A percentile compares a stretch with the other conserved stretches of the same genome.
phyloP scores from a whole-genome alignment of 2,113 vertebrate genomes.

The Takifugu bimaculatus region DNA sequence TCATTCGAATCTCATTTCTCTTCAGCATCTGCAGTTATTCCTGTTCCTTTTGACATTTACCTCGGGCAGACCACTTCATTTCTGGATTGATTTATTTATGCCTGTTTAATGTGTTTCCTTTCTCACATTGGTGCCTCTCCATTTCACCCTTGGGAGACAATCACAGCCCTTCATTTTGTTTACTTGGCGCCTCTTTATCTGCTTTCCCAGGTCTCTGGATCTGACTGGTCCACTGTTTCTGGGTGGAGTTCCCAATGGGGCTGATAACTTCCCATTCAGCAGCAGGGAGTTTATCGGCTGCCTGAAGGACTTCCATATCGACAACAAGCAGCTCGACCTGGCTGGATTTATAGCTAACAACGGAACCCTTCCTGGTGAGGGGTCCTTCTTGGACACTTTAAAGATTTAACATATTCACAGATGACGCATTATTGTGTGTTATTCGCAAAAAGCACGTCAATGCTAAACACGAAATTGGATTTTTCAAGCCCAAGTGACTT shows the following conservation, averaged over 20 bases:
- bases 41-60: slow-evolving; percentile 22
- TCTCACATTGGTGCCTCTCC: slow-evolving; percentile 3
- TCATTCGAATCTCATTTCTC: slow-evolving; percentile 9
- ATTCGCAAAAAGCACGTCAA: no score
- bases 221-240: slow-evolving; percentile 95
- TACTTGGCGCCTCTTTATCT: slow-evolving; percentile 14
- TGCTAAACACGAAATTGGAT: no score
- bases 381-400: background rate
- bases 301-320: slow-evolving; percentile 93
- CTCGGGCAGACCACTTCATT: slow-evolving; percentile 36
- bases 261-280: slow-evolving; percentile 91
- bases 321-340: slow-evolving; percentile 87
- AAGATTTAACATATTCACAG: background rate
- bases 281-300: slow-evolving; percentile 93
- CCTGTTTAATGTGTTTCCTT: slow-evolving; percentile 15
- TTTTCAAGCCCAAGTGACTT: no score
- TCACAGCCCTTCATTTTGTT: slow-evolving; percentile 27
- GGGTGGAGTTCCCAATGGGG: slow-evolving; percentile 94
- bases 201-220: slow-evolving; percentile 85
- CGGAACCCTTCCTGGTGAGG: slow-evolving; percentile 85
- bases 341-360: slow-evolving; percentile 95
- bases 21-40: background rate
- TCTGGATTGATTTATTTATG: slow-evolving; percentile 17
- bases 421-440: background rate
- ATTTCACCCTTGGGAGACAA: slow-evolving; percentile 17